Conservation (phyloP, 2,113 vertebrate genomes). For the Vimba vimba region DNA sequence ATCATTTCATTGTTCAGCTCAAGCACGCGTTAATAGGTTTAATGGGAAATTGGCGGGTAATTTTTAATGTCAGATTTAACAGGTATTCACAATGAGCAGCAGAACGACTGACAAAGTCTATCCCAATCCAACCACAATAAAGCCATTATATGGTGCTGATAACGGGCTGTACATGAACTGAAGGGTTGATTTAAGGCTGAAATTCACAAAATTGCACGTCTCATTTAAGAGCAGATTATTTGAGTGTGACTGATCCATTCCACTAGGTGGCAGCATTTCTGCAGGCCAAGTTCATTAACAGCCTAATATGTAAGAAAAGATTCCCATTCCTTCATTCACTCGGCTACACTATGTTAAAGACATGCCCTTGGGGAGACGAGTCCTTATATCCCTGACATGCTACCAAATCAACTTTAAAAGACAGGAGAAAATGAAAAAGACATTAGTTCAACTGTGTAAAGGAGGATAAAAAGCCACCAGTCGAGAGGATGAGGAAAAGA, state of each 20-base stretch:
- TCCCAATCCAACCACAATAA: background rate
- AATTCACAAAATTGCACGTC: background rate
- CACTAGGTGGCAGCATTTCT: constrained; percentile 52
- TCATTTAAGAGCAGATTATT: too few relatives aligned
- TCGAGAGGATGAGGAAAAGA: constrained; percentile 46
- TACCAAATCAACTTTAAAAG: constrained; percentile 54
- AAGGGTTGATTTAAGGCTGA: background rate
- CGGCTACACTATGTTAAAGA: background rate
- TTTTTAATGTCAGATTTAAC: background rate
- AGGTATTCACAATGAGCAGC: background rate
- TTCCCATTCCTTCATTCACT: background rate
- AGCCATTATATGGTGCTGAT: background rate
- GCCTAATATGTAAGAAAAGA: constrained; percentile 1
- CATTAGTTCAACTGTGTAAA: constrained; percentile 45
- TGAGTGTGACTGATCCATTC: background rate
- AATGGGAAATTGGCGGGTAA: background rate
- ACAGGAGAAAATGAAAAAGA: constrained; percentile 48
- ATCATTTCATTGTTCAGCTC: constrained; percentile 61
- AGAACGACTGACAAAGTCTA: background rate
- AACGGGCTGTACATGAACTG: background rate
- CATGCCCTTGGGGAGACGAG: constrained; percentile 5
- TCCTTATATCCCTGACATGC: constrained; percentile 33
- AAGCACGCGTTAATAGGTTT: constrained; percentile 41
- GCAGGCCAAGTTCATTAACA: background rate
- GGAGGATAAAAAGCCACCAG: constrained; percentile 43